phyloP scores from a whole-genome alignment of 2,797 vertebrate genomes.

The Eulemur albifrons region DNA sequence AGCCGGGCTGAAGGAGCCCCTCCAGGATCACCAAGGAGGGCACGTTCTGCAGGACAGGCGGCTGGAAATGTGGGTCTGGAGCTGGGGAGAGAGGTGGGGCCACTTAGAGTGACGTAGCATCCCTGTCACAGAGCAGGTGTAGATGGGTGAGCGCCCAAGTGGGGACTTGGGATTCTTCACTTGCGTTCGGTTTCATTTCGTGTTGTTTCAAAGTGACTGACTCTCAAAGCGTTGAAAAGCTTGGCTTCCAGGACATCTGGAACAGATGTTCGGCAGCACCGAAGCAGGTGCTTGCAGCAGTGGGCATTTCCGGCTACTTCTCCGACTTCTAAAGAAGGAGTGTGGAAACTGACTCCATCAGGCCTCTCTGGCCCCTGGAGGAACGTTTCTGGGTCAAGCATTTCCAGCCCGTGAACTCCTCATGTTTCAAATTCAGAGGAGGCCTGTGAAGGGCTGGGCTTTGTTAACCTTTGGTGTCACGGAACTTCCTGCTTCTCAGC shows the following conservation, averaged over 20 bases:
- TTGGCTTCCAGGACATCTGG: not conserved
- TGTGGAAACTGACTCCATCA: rapidly evolving
- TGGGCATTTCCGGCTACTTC: rapidly evolving
- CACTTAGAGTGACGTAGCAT: rapidly evolving
- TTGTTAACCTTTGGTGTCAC: not conserved
- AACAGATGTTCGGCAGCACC: rapidly evolving
- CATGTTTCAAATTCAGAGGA: not conserved
- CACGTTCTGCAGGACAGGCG: rapidly evolving
- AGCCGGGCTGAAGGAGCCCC: too few relatives aligned
- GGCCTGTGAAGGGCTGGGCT: not conserved
- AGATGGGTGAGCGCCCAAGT: rapidly evolving
- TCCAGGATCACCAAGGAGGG: not conserved
- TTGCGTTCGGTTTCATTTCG: not conserved
- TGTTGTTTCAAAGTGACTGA: not conserved
- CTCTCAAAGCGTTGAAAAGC: not conserved
- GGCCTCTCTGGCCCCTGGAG: not conserved
- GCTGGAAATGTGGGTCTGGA: not conserved
- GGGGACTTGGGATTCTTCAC: not conserved
- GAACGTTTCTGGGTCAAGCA: conserved; percentile 24
- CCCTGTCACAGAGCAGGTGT: rapidly evolving
- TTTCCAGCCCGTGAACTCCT: not conserved
- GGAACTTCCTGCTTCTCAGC: not conserved
- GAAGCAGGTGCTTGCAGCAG: not conserved
- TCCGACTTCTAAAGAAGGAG: not conserved
- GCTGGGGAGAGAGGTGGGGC: not conserved